Conservation (phyloP, 1,140 invertebrate genomes). For the Musca domestica region DNA sequence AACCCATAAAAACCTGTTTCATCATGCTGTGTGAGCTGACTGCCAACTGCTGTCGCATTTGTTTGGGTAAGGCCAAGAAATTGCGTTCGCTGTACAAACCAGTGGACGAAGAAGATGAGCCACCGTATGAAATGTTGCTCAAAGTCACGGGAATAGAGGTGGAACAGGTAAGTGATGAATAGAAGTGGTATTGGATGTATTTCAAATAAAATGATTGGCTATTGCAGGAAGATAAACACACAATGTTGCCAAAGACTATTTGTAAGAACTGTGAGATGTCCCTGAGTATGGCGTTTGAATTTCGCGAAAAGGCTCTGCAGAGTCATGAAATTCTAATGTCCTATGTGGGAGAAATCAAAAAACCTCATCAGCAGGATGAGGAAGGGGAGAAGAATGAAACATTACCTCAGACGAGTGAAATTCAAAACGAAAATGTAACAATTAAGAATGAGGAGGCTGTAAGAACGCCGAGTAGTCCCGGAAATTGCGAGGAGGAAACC, state of each 20-base stretch:
- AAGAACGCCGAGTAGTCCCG: too few species aligned
- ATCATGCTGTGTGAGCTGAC: constrained; percentile 28
- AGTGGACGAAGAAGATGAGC: constrained; percentile 46
- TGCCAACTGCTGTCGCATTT: constrained; percentile 44
- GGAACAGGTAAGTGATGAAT: constrained; percentile 33
- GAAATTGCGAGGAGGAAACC: too few species aligned
- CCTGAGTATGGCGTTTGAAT: constrained; percentile 48
- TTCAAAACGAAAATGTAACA: too few species aligned
- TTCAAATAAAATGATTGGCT: background rate
- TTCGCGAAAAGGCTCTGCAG: constrained; percentile 42
- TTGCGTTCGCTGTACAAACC: constrained; percentile 40
- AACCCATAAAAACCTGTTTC: too few species aligned
- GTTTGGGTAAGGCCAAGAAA: constrained; percentile 36
- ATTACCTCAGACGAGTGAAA: too few species aligned
- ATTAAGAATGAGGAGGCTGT: too few species aligned
- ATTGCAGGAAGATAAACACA: constrained; percentile 35
- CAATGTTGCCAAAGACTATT: constrained; percentile 42
- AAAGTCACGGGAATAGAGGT: constrained; percentile 40
- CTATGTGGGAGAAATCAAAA: background rate
- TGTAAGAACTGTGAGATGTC: constrained; percentile 45
- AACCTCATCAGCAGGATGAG: background rate
- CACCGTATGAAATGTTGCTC: constrained; percentile 47
- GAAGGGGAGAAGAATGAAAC: background rate
- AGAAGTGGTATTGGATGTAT: background rate
- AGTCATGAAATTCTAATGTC: constrained; percentile 37